Conservation (phyloP, 1,140 invertebrate species). For the Drosophila elegans region DNA sequence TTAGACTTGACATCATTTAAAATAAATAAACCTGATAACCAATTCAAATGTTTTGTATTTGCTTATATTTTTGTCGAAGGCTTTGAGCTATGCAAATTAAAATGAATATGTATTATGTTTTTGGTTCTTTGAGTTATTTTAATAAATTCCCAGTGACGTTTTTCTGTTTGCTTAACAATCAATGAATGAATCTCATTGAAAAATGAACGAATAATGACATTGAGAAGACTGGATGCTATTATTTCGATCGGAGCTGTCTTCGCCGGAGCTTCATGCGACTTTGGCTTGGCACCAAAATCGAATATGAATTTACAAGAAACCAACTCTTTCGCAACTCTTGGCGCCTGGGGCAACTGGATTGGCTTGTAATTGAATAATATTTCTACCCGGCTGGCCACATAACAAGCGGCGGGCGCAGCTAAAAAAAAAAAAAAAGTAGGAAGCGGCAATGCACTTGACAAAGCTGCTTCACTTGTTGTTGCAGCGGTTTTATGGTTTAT, state of each 20-base stretch:
- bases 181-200: slow-evolving; percentile 1
- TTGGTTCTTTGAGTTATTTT: background rate
- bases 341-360: slow-evolving; percentile 62
- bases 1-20: too few relatives aligned
- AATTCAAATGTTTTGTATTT: too few relatives aligned
- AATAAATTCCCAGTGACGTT: background rate
- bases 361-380: slow-evolving; percentile 78
- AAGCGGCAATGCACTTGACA: slow-evolving; percentile 78
- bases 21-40: too few relatives aligned
- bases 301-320: slow-evolving; percentile 32
- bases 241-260: slow-evolving; percentile 6
- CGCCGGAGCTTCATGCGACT: slow-evolving; percentile 15
- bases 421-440: slow-evolving; percentile 40
- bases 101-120: too few relatives aligned
- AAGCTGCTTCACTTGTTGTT: slow-evolving; percentile 40
- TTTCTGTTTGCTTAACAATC: too few relatives aligned
- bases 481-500: slow-evolving; percentile 31
- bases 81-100: too few relatives aligned
- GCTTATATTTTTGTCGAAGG: too few relatives aligned
- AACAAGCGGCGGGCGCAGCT: slow-evolving; percentile 24
- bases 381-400: slow-evolving; percentile 62
- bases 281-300: slow-evolving; percentile 40
- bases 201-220: background rate
- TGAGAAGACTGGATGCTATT: slow-evolving; percentile 9
- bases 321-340: slow-evolving; percentile 54